A percentile compares a stretch with the other conserved stretches of the same genome.
Evolutionary conservation across 2,888 invertebrate species (phyloP).

Genomic region (Spodoptera picta): DNA sequence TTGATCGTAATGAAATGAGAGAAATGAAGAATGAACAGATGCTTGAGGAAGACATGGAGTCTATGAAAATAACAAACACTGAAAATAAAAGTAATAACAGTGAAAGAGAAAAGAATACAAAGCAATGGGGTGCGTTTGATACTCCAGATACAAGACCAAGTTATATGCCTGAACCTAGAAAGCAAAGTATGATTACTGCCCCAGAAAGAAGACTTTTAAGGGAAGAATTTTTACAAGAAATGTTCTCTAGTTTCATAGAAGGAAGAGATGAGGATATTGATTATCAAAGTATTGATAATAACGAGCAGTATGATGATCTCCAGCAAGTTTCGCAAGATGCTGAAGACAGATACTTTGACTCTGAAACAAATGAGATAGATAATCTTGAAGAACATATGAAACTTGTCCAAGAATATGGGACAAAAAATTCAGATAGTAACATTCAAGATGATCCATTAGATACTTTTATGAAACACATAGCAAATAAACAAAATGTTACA

Average conservation of each 20-base stretch:
- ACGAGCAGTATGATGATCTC: slow-evolving; percentile 94
- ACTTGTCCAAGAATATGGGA: slow-evolving; percentile 76
- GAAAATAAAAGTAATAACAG: slow-evolving; percentile 58
- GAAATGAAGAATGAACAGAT: slow-evolving; percentile 90
- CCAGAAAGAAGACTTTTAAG: slow-evolving; percentile 91
- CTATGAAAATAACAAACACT: slow-evolving; percentile 57
- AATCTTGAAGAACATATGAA: slow-evolving; percentile 80
- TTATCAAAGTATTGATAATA: slow-evolving; percentile 94
- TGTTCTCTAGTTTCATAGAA: slow-evolving; percentile 95
- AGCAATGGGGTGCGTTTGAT: slow-evolving; percentile 89
- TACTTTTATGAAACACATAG: slow-evolving; percentile 90
- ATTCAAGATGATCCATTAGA: slow-evolving; percentile 91
- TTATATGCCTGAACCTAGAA: slow-evolving; percentile 70
- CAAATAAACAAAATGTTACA: slow-evolving; percentile 66
- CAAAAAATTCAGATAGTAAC: slow-evolving; percentile 59
- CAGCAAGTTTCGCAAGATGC: slow-evolving; percentile 91
- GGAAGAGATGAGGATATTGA: slow-evolving; percentile 95
- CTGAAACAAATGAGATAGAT: slow-evolving; percentile 91
- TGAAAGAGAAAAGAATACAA: slow-evolving; percentile 53
- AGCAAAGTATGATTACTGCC: slow-evolving; percentile 81
- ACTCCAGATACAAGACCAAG: slow-evolving; percentile 73
- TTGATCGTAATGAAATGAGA: slow-evolving; percentile 92
- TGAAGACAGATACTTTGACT: slow-evolving; percentile 97
- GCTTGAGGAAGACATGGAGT: slow-evolving; percentile 87
- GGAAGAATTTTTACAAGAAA: slow-evolving; percentile 94